phyloP scores from a whole-genome alignment of 2,888 invertebrate species.

The Microchrysa polita region DNA sequence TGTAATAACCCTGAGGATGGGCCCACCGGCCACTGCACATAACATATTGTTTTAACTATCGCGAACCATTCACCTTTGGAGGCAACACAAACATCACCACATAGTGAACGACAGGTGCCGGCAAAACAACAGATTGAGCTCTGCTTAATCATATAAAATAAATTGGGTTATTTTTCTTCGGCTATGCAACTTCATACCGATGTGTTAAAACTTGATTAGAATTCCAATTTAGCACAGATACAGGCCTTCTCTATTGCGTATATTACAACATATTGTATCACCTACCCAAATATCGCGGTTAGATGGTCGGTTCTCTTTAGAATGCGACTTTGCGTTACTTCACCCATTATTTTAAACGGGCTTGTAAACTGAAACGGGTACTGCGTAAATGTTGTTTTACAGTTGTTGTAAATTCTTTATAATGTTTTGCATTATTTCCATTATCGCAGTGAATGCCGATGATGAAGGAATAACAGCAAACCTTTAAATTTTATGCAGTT shows the following conservation, averaged over 20 bases:
- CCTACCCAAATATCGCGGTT: not conserved
- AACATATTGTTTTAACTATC: no score
- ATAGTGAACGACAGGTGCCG: no score
- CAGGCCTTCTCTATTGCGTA: not conserved
- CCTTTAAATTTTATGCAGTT: not conserved
- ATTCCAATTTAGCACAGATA: constrained; percentile 2
- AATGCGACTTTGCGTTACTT: not conserved
- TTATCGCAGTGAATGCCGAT: not conserved
- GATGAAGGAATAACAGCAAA: not conserved
- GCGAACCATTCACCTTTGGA: no score
- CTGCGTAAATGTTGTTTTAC: not conserved
- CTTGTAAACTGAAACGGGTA: not conserved
- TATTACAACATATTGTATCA: no score
- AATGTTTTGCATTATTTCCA: not conserved
- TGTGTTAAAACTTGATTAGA: no score
- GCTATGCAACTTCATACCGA: no score
- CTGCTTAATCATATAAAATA: no score
- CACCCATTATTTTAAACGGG: not conserved
- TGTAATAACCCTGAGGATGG: no score
- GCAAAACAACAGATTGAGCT: no score
- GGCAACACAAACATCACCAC: no score
- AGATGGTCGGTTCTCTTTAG: not conserved
- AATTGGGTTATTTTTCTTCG: no score
- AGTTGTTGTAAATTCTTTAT: constrained; percentile 6
- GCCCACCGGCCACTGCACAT: no score